Percentiles rank a stretch among this genome's conserved stretches.
These are phyloP conservation scores for Chloroclysta siterata DNA, from an alignment of 2,888 invertebrate genomes.

Conservation along the genomic window DNA sequence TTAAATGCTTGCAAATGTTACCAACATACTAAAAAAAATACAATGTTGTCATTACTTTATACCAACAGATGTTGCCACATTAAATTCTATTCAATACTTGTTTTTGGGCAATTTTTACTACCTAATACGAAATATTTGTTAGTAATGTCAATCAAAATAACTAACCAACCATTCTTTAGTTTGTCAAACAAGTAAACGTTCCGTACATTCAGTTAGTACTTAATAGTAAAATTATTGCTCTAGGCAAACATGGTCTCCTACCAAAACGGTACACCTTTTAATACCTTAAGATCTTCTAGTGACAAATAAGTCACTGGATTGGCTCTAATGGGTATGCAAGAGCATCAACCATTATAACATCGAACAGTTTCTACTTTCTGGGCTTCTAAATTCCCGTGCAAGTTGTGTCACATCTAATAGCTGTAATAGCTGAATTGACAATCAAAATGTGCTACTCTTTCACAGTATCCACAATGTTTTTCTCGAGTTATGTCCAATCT, in stretches of 20 bases:
- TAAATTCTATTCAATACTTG: conserved; percentile 17
- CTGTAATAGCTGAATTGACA: conserved; percentile 30
- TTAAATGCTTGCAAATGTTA: conserved; percentile 27
- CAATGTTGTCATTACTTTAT: conserved; percentile 17
- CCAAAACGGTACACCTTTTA: conserved; percentile 9
- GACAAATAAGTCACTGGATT: conserved; percentile 26
- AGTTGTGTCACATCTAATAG: conserved; percentile 28
- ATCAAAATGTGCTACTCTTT: conserved; percentile 25
- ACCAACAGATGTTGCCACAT: conserved; percentile 21
- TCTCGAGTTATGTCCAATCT: conserved; percentile 12
- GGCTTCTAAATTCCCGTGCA: conserved; percentile 9
- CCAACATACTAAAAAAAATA: conserved; percentile 7
- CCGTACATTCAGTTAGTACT: conserved; percentile 51
- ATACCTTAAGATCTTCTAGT: background rate
- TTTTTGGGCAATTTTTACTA: conserved; percentile 34
- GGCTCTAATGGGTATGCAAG: conserved; percentile 34
- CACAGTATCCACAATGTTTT: conserved; percentile 14
- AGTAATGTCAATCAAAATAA: conserved; percentile 52
- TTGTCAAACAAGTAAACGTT: conserved; percentile 44
- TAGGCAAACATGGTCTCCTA: conserved; percentile 49
- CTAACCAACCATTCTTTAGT: conserved; percentile 36
- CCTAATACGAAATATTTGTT: conserved; percentile 47
- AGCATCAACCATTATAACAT: conserved; percentile 23
- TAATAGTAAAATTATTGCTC: conserved; percentile 58
- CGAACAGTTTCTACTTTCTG: conserved; percentile 2